These are phyloP conservation scores for Nycticebus coucang DNA, from an alignment of 2,113 vertebrate genomes.

Conservation along the genomic window DNA sequence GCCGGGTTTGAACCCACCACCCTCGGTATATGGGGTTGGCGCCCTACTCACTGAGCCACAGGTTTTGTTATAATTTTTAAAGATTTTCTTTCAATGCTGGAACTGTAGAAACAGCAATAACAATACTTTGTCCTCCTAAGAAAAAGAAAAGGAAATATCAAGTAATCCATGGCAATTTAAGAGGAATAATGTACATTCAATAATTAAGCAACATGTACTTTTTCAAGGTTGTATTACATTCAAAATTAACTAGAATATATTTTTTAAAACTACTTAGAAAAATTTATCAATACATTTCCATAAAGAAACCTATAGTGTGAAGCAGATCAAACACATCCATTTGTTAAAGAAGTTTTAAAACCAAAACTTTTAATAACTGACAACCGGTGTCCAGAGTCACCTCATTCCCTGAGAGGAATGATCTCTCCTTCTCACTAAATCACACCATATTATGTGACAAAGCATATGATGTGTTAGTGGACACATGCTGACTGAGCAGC, in stretches of 20 bases:
- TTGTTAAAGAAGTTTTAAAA: slow-evolving; percentile 52
- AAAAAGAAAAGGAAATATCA: not conserved
- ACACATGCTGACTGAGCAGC: slow-evolving; percentile 74
- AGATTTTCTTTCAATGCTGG: not conserved
- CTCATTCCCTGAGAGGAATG: slow-evolving; percentile 49
- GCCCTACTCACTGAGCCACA: too few species aligned
- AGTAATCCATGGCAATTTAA: not conserved
- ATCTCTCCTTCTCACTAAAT: slow-evolving; percentile 47
- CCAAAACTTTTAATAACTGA: slow-evolving; percentile 59
- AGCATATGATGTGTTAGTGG: slow-evolving; percentile 47
- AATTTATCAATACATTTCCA: not conserved
- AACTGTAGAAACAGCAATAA: not conserved
- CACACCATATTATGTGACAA: slow-evolving; percentile 56
- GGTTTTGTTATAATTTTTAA: not conserved
- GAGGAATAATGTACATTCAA: not conserved
- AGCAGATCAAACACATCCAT: not conserved
- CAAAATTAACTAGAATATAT: not conserved
- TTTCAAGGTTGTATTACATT: not conserved
- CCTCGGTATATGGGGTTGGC: too few species aligned
- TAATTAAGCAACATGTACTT: not conserved
- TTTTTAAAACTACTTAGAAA: not conserved
- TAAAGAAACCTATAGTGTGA: slow-evolving; percentile 12
- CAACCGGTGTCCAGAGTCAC: slow-evolving; percentile 46
- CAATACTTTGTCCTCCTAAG: not conserved
- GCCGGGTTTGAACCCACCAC: too few species aligned